Conservation (phyloP, 2,113 vertebrate species). For the Camelus dromedarius region DNA sequence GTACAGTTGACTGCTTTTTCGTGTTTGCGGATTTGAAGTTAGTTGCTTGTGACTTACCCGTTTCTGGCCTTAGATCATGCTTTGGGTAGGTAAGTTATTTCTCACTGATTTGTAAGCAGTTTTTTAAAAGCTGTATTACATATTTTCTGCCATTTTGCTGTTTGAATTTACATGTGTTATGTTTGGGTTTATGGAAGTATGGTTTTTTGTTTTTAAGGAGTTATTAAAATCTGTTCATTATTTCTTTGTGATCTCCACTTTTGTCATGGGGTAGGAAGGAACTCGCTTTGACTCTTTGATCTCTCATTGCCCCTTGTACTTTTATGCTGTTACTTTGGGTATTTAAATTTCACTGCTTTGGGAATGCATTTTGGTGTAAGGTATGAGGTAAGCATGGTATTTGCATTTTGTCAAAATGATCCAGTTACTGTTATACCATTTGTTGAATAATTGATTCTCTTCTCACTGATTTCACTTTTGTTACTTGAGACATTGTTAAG, state of each 20-base stretch:
- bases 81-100: neutral
- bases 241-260: neutral
- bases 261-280: neutral
- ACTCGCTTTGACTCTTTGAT: neutral
- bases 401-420: constrained; percentile 20
- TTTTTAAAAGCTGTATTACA: constrained; percentile 16
- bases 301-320: constrained; percentile 25
- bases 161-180: neutral
- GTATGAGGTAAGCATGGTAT: constrained; percentile 29
- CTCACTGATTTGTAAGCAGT: neutral
- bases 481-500: neutral
- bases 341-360: constrained; percentile 29
- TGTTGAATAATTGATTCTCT: constrained; percentile 16
- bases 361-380: constrained; percentile 14
- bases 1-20: neutral
- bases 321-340: constrained; percentile 7
- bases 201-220: neutral
- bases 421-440: neutral
- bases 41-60: constrained; percentile 32
- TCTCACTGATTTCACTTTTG: neutral
- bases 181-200: neutral
- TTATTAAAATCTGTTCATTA: constrained; percentile 40
- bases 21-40: constrained; percentile 16
- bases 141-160: neutral
- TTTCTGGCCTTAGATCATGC: neutral